These are phyloP conservation scores for Lordiphosa fenestrarum DNA, from an alignment of 2,888 invertebrate species.

Conservation along the genomic window DNA sequence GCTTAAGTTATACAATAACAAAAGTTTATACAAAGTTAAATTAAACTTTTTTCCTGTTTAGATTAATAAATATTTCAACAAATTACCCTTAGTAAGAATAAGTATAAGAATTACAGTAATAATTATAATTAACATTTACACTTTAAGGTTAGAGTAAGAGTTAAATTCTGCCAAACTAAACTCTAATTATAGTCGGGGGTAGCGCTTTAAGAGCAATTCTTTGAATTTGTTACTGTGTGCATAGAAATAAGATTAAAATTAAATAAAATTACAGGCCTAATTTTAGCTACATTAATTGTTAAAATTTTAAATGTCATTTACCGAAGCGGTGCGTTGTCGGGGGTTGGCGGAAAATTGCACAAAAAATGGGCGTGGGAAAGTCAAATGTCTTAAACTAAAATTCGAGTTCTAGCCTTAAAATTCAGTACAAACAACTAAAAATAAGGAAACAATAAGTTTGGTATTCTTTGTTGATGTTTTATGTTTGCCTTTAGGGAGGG, in stretches of 20 bases:
- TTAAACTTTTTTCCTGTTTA: slow-evolving; percentile 33
- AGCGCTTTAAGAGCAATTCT: slow-evolving; percentile 63
- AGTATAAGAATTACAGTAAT: slow-evolving; percentile 21
- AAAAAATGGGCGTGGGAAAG: background rate
- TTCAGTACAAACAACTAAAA: slow-evolving; percentile 10
- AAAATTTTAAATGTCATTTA: slow-evolving; percentile 36
- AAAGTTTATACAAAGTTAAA: too few relatives aligned
- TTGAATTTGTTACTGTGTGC: slow-evolving; percentile 44
- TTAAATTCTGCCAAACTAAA: slow-evolving; percentile 51
- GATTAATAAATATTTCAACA: slow-evolving; percentile 45
- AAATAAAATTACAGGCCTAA: slow-evolving; percentile 31
- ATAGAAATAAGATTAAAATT: slow-evolving; percentile 38
- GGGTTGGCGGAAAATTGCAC: slow-evolving; percentile 5
- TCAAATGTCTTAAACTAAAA: slow-evolving; percentile 38
- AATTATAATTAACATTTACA: slow-evolving; percentile 52
- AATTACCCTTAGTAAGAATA: slow-evolving; percentile 22
- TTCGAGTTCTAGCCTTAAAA: slow-evolving; percentile 48
- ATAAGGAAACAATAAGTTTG: background rate
- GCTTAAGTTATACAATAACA: slow-evolving; percentile 16
- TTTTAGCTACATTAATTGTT: slow-evolving; percentile 28
- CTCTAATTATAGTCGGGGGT: slow-evolving; percentile 47
- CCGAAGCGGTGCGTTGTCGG: slow-evolving; percentile 19
- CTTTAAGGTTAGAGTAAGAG: slow-evolving; percentile 32
- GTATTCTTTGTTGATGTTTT: background rate
- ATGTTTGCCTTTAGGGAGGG: slow-evolving; percentile 16